Evolutionary conservation across 2,113 vertebrate genomes (phyloP), one percentile per base, ranked within the genome.

Genomic region (Myiopsitta monachus): DNA sequence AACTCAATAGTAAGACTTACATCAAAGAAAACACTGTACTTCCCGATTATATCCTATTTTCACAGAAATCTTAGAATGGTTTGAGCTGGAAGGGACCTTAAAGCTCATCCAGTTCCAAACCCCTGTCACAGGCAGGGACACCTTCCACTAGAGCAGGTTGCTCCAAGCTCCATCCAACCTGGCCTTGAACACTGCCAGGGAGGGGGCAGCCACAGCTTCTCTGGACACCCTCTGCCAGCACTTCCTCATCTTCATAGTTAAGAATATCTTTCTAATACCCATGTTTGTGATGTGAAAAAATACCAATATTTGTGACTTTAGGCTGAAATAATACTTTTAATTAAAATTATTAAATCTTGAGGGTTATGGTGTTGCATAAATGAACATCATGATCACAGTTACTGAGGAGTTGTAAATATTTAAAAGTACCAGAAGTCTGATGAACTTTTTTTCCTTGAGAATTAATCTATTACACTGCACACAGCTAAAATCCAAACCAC

Each of bases 301-400:
- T 36, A 36, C 22, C 33, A 59, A 10, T 24, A 59, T 36, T 30
- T 54, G 49, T 74, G 49, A 74, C 12, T 88, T 79, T 64, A 88
- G 21, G 8, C 74, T 94, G 63, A 96, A 97, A 94, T 59, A 84
- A 62, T 84, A 86, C 43, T 64, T 96, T 94, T 47, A 96, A 92
- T 96, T 94, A 95, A 96, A 97, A 92, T 94, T 6, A 96, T 88
- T 92, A 94, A 97, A 96, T 94, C 33, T 66, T 90, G 70, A 87
- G 47, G 18, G 23, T 57, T 83, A 46, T 73, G 18, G 30, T 17
- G 17, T 68, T 94, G 36, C 59, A 68, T 94, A 96, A 97, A 96
- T 62, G 59, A 93, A 91, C n/a, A 94, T n/a, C 49, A 72, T 18
- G 13, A 93, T 90, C 88, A 86, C 30, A 95, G 82, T 92, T 91